phyloP scores from a whole-genome alignment of 2,113 vertebrate species.

The Peromyscus maniculatus region DNA sequence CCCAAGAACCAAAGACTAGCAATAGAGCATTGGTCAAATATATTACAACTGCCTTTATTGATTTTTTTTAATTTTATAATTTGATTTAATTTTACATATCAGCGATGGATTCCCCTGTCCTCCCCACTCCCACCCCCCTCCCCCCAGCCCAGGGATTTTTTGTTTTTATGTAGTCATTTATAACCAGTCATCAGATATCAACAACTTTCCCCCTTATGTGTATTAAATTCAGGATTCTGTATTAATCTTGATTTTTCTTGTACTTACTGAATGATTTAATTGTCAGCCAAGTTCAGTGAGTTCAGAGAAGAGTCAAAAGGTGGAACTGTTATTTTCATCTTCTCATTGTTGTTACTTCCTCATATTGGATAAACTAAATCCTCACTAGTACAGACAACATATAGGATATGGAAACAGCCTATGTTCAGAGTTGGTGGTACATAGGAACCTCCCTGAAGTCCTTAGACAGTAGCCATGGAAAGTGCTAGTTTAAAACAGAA shows the following conservation, averaged over 20 bases:
- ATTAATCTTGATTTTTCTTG: conserved; percentile 60
- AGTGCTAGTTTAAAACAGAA: not conserved
- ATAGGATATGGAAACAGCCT: not conserved
- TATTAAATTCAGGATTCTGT: conserved; percentile 40
- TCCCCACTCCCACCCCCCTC: no score
- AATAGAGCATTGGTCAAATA: not conserved
- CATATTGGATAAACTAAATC: not conserved
- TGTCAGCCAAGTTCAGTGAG: conserved; percentile 5
- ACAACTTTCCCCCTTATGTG: not conserved
- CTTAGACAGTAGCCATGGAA: not conserved
- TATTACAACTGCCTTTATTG: conserved; percentile 25
- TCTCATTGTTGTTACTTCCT: not conserved
- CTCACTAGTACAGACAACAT: not conserved
- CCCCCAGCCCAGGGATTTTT: not conserved
- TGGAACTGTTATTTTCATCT: not conserved
- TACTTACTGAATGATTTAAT: not conserved
- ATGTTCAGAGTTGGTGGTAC: not conserved
- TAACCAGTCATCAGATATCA: not conserved
- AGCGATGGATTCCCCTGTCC: no score
- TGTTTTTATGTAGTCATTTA: conserved; percentile 54
- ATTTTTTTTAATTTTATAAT: not conserved
- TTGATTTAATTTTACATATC: no score
- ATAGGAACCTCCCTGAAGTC: not conserved
- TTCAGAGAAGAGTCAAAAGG: conserved; percentile 45
- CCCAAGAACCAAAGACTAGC: not conserved